Base-by-base conservation (phyloP, 2,797 vertebrate species). In the Acrocephalus scirpaceus region DNA sequence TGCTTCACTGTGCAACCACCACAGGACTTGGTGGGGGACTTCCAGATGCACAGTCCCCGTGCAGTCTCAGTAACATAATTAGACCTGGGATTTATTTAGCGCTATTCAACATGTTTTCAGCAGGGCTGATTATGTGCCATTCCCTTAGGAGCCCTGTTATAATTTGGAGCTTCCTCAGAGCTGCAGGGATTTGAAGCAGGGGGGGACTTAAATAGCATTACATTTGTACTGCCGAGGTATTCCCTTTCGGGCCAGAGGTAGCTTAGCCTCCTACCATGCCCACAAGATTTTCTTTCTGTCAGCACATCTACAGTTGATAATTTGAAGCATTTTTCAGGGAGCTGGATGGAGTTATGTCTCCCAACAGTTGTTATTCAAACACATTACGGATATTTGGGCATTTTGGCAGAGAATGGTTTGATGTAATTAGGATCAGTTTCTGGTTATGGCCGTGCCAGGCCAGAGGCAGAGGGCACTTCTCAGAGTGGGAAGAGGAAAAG, bases 401-500 rank as follows among this genome's bases (percentile, higher is more conserved):
- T 96, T 97, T 95, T 96, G 97, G 97, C 97, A 97, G 95, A 79
- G 80, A 95, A 86, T 21, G 83, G 97, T 79, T 92, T 95, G 93
- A 97, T 95, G 90, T 94, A 98, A 97, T 98, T 97, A 97, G 96
- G 95, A 97, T 97, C 94, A 93, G 95, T 97, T 98, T 98, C 97
- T 96, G 96, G 96, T 97, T 97, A 94, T 92, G 96, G 94, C 93
- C 92, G n/a, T 96, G 96, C 96, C 96, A 96, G 94, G 75, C 95
- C 95, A 94, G 92, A 97, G 96, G 97, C 96, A 97, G 92, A 97
- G 97, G 97, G 96, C 95, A 93, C 86, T 95, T 97, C 94, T 96
- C 95, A 9, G 73, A 96, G 76, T 93, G 94, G 93, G 91, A 95
- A 98, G 93, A 98, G 97, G 97, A 98, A 97, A 97, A 97, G 97